Conservation (phyloP, 2,797 vertebrate genomes). For the Sebastes kiyomatsui region DNA sequence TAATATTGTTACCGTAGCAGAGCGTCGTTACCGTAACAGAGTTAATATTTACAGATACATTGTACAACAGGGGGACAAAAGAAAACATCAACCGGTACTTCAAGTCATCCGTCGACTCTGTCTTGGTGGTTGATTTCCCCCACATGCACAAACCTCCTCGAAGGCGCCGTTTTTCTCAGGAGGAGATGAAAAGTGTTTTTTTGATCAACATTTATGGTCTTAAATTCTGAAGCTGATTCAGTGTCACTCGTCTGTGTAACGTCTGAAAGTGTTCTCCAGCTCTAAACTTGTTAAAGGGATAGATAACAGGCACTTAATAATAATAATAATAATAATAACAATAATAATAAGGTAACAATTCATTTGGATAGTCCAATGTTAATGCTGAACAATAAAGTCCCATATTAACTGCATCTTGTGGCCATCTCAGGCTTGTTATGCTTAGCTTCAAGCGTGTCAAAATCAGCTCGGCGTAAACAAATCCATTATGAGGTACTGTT, state of each 20-base stretch:
- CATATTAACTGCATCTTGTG: constrained; percentile 2
- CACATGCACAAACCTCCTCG: constrained; percentile 70
- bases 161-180: constrained; percentile 15
- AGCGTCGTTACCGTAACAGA: constrained; percentile 69
- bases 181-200: constrained; percentile 48
- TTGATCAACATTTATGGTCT: constrained; percentile 40
- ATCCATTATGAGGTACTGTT: background rate
- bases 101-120: constrained; percentile 35
- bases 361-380: constrained; percentile 55
- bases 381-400: constrained; percentile 31
- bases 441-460: constrained; percentile 8
- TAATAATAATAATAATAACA: constrained; percentile 77
- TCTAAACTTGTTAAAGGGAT: constrained; percentile 86
- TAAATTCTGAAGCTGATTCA: constrained; percentile 53
- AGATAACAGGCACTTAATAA: constrained; percentile 89
- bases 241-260: constrained; percentile 46
- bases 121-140: constrained; percentile 55
- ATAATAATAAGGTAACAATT: constrained; percentile 39
- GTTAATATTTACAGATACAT: constrained; percentile 81
- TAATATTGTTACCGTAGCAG: constrained; percentile 76
- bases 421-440: background rate
- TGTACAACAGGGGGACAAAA: constrained; percentile 68
- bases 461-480: constrained; percentile 7
- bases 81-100: constrained; percentile 49
- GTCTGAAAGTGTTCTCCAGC: constrained; percentile 52